Conservation (phyloP, 1,140 invertebrate species). For the Mactra quadrangularis region DNA sequence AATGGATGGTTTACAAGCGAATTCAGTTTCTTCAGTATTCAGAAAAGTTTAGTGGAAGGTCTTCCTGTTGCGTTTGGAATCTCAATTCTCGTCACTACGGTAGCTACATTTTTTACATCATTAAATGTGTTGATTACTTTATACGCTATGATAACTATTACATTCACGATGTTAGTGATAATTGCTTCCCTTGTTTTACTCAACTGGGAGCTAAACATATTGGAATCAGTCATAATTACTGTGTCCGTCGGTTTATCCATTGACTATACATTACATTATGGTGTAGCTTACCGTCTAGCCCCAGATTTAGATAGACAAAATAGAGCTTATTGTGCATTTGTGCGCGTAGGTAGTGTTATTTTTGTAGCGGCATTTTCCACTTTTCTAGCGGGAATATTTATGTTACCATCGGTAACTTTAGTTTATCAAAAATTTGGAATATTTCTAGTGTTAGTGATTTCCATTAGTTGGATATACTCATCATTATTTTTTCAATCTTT, state of each 20-base stretch:
- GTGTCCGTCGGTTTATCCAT: slow-evolving; percentile 98
- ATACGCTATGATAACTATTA: slow-evolving; percentile 94
- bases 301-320: slow-evolving; percentile 84
- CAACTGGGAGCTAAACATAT: slow-evolving; percentile 97
- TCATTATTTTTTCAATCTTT: slow-evolving; percentile 96
- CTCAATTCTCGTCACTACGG: slow-evolving; percentile 91
- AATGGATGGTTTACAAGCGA: slow-evolving; percentile 97
- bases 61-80: slow-evolving; percentile 92
- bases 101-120: slow-evolving; percentile 92
- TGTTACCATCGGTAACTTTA: slow-evolving; percentile 94
- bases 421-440: slow-evolving; percentile 97
- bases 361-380: slow-evolving; percentile 97
- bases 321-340: slow-evolving; percentile 88
- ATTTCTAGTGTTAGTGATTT: slow-evolving; percentile 95
- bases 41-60: slow-evolving; percentile 92
- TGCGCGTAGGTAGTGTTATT: slow-evolving; percentile 93
- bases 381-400: slow-evolving; percentile 93
- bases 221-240: slow-evolving; percentile 97
- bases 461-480: slow-evolving; percentile 95
- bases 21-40: slow-evolving; percentile 96
- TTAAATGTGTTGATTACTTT: slow-evolving; percentile 93
- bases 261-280: slow-evolving; percentile 98
- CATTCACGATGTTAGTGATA: slow-evolving; percentile 93
- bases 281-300: slow-evolving; percentile 90
- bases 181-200: slow-evolving; percentile 93